Evolutionary conservation across 2,888 invertebrate species (phyloP).

Genomic region (Latheticus oryzae): DNA sequence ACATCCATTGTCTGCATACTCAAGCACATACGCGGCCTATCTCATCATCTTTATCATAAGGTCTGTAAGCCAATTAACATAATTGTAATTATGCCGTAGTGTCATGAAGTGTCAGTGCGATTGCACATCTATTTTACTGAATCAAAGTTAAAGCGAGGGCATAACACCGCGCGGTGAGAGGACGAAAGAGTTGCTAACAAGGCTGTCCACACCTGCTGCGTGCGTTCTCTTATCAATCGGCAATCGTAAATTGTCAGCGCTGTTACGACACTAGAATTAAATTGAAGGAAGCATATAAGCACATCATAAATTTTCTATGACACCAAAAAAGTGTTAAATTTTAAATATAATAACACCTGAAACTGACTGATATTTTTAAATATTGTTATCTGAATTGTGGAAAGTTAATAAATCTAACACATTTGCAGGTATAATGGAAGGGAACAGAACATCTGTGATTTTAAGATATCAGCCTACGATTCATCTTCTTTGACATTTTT

Average conservation of each 20-base stretch:
- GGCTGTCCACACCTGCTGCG: conserved; percentile 43
- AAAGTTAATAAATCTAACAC: conserved; percentile 41
- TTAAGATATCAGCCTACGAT: conserved; percentile 53
- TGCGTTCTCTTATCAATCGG: conserved; percentile 37
- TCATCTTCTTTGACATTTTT: conserved; percentile 56
- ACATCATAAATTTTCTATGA: conserved; percentile 26
- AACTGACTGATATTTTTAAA: conserved; percentile 33
- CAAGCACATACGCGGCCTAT: conserved; percentile 9
- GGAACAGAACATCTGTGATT: conserved; percentile 55
- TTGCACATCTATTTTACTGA: conserved; percentile 37
- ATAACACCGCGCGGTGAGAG: conserved; percentile 31
- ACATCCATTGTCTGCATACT: conserved; percentile 14
- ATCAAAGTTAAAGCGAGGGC: conserved; percentile 30
- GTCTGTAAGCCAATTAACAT: conserved; percentile 38
- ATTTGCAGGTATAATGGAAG: conserved; percentile 31
- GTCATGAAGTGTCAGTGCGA: conserved; percentile 38
- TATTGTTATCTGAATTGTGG: conserved; percentile 24
- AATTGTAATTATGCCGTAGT: conserved; percentile 42
- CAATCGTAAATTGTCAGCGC: conserved; percentile 41
- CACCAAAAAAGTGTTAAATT: conserved; percentile 29
- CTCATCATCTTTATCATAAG: conserved; percentile 29
- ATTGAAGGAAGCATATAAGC: conserved; percentile 25
- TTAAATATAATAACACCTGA: conserved; percentile 36
- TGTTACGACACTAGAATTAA: conserved; percentile 28
- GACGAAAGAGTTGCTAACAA: conserved; percentile 38